Percentiles rank a stretch among this genome's conserved stretches.
Evolutionary conservation across 2,888 invertebrate genomes (phyloP).

Genomic region (Hyposoter didymator): DNA sequence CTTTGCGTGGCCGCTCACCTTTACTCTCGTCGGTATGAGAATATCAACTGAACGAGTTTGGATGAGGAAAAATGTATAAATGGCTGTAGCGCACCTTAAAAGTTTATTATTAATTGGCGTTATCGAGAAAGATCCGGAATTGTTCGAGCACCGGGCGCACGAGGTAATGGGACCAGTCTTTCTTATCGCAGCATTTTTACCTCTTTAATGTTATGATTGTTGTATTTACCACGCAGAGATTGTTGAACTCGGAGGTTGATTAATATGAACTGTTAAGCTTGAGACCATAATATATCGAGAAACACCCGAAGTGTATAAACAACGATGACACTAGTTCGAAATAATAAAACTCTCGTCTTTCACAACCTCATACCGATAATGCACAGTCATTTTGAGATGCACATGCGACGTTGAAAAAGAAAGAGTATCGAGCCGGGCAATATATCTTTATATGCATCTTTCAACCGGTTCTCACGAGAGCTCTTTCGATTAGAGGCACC

Average conservation of each 20-base stretch:
- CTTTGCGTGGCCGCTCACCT: conserved; percentile 5
- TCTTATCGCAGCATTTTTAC: conserved; percentile 51
- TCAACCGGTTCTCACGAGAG: conserved; percentile 61
- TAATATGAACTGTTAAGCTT: conserved; percentile 75
- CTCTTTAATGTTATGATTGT: conserved; percentile 33
- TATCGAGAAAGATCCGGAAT: conserved; percentile 33
- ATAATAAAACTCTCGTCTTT: conserved; percentile 34
- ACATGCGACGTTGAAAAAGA: conserved; percentile 6
- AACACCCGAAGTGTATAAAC: conserved; percentile 66
- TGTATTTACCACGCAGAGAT: conserved; percentile 70
- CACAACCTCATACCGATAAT: conserved; percentile 24
- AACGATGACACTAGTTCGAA: conserved; percentile 60
- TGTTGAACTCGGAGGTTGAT: conserved; percentile 70
- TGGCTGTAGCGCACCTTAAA: not conserved
- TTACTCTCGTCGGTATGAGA: conserved; percentile 8
- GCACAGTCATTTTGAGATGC: conserved; percentile 32
- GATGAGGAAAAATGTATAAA: conserved; percentile 10
- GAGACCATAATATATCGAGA: conserved; percentile 66
- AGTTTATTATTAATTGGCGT: conserved; percentile 48
- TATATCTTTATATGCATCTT: conserved; percentile 33
- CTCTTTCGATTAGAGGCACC: conserved; percentile 56
- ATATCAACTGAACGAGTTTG: conserved; percentile 30
- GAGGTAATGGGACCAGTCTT: conserved; percentile 43
- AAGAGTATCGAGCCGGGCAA: conserved; percentile 3
- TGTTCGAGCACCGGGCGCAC: conserved; percentile 25